phyloP scores from a whole-genome alignment of 2,113 vertebrate species.

The Phalacrocorax aristotelis region DNA sequence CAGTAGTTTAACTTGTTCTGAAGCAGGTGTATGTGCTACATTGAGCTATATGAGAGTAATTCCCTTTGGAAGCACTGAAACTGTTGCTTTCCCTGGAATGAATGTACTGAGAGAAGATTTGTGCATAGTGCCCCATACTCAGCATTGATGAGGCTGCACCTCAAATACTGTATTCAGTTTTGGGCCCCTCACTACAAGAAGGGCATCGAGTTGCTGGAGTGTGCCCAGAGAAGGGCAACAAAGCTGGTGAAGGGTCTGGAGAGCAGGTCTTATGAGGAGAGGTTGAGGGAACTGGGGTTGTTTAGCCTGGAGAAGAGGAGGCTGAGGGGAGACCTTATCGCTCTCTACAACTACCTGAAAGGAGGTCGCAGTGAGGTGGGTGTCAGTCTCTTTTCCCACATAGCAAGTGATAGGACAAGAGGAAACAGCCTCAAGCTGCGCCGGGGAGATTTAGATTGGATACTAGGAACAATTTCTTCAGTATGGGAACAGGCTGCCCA shows the following conservation, averaged over 20 bases:
- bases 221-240: background rate
- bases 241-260: background rate
- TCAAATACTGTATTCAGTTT: accelerated
- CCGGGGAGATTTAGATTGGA: background rate
- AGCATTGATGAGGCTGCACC: background rate
- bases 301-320: too few relatives aligned
- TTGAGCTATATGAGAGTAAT: background rate
- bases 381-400: too few relatives aligned
- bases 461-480: background rate
- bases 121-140: background rate
- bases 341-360: too few relatives aligned
- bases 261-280: background rate
- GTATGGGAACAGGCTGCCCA: background rate
- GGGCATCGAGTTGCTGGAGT: background rate
- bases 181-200: background rate
- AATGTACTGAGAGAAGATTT: background rate
- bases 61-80: background rate
- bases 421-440: background rate
- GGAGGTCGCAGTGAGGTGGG: too few relatives aligned
- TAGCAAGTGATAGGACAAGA: background rate
- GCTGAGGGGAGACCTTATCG: too few relatives aligned
- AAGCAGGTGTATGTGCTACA: background rate
- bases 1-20: background rate
- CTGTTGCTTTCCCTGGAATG: background rate
- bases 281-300: too few relatives aligned